Conservation (phyloP, 1,140 invertebrate genomes). For the Cotesia chilonis region DNA sequence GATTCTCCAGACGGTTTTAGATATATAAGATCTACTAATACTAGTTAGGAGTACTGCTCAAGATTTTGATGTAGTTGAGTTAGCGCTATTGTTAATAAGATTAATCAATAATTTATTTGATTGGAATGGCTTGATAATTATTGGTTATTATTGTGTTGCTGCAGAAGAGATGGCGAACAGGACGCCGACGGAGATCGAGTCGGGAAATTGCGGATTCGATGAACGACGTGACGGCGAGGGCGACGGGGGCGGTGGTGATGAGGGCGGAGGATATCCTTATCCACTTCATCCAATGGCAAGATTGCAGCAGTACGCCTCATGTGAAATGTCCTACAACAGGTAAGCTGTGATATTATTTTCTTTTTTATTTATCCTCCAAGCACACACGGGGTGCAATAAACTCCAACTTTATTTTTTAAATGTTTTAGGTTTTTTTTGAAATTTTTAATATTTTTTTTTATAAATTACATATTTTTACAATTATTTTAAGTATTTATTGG, state of each 20-base stretch:
- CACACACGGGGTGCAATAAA: too few relatives aligned
- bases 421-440: too few relatives aligned
- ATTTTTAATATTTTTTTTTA: too few relatives aligned
- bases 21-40: neutral
- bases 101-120: slow-evolving; percentile 2
- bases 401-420: too few relatives aligned
- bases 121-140: slow-evolving; percentile 6
- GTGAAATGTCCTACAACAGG: slow-evolving; percentile 49
- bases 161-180: slow-evolving; percentile 20
- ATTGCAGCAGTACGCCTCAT: slow-evolving; percentile 47
- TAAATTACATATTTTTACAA: too few relatives aligned
- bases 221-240: slow-evolving; percentile 48
- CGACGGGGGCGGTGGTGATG: slow-evolving; percentile 47
- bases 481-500: too few relatives aligned
- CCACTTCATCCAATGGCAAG: slow-evolving; percentile 43
- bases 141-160: neutral
- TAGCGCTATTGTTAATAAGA: neutral
- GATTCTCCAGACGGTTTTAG: neutral
- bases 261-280: slow-evolving; percentile 43
- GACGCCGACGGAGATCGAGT: slow-evolving; percentile 25
- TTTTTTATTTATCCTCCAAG: slow-evolving; percentile 1
- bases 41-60: too few relatives aligned
- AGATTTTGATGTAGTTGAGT: neutral
- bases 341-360: slow-evolving; percentile 43
- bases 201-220: slow-evolving; percentile 21